Evolutionary conservation across 2,888 invertebrate genomes (phyloP), one percentile per base, ranked within the genome.

Genomic region (Coecobrya sp.): DNA sequence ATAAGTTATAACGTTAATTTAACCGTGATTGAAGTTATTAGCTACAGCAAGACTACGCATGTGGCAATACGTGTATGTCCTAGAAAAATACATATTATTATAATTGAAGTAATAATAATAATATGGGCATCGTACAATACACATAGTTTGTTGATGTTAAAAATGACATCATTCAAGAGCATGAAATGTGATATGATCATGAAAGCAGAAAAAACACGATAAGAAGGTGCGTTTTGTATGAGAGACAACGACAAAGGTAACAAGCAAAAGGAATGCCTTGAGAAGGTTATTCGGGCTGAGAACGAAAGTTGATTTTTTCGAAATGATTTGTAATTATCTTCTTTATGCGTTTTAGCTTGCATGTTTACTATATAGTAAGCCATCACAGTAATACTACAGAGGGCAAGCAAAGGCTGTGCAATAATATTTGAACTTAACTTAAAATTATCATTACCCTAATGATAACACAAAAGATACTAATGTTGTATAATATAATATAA

Each of bases 221-320:
- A 84, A 90, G 85, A 65, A 11, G 8, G 42, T 22, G 11, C 36
- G 73, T 73, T 36, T 22, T n/a, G 5, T 30, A 16, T 1, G 49
- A 76, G 49, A 45, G 49, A 10, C n/a, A n/a, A 49, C n/a, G 49
- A 49, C 13, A 76, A 73, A 16, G 10, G 7, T 42, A 73, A 42
- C n/a, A n/a, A 22, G 8, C 30, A 68, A 27, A 59, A 49, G 84
- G n/a, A 86, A 81, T 73, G 86, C 91, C 91, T 91, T 91, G 91
- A 86, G 91, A 91, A 91, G 91, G 91, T 91, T 91, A 91, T 59
- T 70, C 70, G 49, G 27, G 59, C 86, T 86, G 86, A 79, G 91
- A 91, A 86, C 45, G 86, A 86, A 82, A 90, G 90, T 79, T 55
- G 70, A n/a, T 89, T 84, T 49, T n/a, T 49, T 76, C 76, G 22